phyloP scores from a whole-genome alignment of 1,140 invertebrate species.

The Uloborus diversus region DNA sequence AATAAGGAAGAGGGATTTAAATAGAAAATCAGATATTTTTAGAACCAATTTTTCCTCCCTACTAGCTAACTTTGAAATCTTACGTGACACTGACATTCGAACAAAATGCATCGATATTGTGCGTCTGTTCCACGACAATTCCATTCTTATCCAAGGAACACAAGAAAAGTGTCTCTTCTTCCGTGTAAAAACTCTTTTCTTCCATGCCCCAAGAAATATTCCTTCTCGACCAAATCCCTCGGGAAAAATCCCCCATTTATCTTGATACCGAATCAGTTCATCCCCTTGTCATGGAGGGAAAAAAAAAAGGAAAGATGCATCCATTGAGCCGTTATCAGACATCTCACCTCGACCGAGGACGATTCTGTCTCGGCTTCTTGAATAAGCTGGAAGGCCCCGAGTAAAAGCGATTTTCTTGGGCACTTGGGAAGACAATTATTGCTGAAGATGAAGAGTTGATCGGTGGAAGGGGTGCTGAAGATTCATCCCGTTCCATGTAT shows the following conservation, averaged over 20 bases:
- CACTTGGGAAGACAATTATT: conserved; percentile 30
- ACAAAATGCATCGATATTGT: too few species aligned
- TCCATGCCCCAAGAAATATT: conserved; percentile 27
- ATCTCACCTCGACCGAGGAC: conserved; percentile 24
- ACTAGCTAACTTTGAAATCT: too few species aligned
- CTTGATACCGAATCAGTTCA: conserved; percentile 42
- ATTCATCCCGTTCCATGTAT: too few species aligned
- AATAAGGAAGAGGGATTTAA: too few species aligned
- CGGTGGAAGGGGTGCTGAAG: too few species aligned
- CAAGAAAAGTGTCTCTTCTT: background rate
- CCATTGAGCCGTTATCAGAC: conserved; percentile 31
- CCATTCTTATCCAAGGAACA: too few species aligned
- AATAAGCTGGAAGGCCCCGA: background rate
- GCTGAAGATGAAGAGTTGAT: too few species aligned
- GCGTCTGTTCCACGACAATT: too few species aligned
- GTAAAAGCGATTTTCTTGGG: conserved; percentile 7
- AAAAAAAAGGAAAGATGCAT: background rate
- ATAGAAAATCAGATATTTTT: too few species aligned
- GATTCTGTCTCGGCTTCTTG: conserved; percentile 2
- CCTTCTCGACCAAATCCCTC: conserved; percentile 17
- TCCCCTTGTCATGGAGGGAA: background rate
- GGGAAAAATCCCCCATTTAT: conserved; percentile 23
- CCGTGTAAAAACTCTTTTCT: conserved; percentile 24
- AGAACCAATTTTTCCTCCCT: too few species aligned
- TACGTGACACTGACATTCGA: too few species aligned